phyloP scores from a whole-genome alignment of 2,888 invertebrate species.

The Adelphocoris suturalis region DNA sequence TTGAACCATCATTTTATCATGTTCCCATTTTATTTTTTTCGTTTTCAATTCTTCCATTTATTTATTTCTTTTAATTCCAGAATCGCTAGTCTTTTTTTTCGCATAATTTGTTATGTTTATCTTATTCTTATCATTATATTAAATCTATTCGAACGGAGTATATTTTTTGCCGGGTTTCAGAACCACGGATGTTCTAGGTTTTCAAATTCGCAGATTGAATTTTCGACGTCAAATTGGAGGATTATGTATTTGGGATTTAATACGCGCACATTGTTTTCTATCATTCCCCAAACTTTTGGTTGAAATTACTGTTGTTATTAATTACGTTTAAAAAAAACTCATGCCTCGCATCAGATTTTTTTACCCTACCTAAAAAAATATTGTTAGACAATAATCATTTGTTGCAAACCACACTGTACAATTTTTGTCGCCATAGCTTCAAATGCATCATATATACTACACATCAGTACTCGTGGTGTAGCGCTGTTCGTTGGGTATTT shows the following conservation, averaged over 20 bases:
- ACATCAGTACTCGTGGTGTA: no score
- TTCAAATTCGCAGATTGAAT: conserved; percentile 1
- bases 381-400: no score
- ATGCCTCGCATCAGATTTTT: neutral
- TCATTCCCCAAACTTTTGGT: neutral
- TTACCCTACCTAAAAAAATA: no score
- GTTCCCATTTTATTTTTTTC: neutral
- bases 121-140: neutral
- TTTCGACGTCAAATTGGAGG: neutral
- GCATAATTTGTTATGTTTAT: conserved; percentile 5
- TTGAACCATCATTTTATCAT: neutral
- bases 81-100: conserved; percentile 35
- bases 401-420: no score
- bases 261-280: neutral
- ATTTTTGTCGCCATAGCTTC: no score
- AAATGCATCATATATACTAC: no score
- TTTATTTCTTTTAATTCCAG: conserved; percentile 7
- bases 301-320: neutral
- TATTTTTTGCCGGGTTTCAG: neutral
- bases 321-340: neutral
- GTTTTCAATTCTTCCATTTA: neutral
- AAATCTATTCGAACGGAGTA: neutral
- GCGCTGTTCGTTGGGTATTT: no score
- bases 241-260: neutral
- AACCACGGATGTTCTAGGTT: conserved; percentile 7